Base-by-base conservation (phyloP, 1,140 invertebrate species). In the Diprion similis region DNA sequence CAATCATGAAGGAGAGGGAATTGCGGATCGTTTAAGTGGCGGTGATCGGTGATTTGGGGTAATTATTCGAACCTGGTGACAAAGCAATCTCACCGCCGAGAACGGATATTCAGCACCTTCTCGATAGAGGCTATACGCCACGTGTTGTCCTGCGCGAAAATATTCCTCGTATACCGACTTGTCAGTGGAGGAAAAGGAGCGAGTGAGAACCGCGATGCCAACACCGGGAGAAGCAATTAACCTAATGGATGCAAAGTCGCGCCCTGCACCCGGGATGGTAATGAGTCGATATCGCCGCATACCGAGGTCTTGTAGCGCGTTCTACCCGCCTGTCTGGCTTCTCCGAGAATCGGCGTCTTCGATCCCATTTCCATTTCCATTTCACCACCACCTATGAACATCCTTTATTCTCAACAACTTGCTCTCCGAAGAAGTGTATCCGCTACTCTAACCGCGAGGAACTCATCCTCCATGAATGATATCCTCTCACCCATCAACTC, bases 161-260 rank as follows among this genome's bases (percentile, higher is more conserved):
- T 37, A 37, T 37, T 3, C 24, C 24, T 3, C 24, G 24, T 6
- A n/a, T n/a, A 37, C 2, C 24, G 24, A 37, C 24, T 37, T 37
- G 24, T 37, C 2, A 37, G 46, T 71, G 72, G 72, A 74, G 75
- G 74, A 77, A 77, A 77, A 72, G 68, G 76, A 78, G 82, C 73
- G 72, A 82, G 79, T 37, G 24, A 13, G 4, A 59, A 59, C 11
- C 8, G 11, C 51, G n/a, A 78, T 77, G 69, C 72, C 73, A 72
- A 81, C 78, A 81, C 78, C 79, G 78, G 83, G 86, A 81, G 80
- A 72, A 86, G 86, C 86, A 88, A 88, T 88, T 88, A 88, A 87
- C 85, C 86, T 88, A 88, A 88, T 88, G 86, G 87, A 88, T 88
- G 86, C 87, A 86, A 86, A 86, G 85, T 84, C 83, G 83, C 83